Base-by-base conservation (phyloP, 2,888 invertebrate species). In the Drosophila prolongata region DNA sequence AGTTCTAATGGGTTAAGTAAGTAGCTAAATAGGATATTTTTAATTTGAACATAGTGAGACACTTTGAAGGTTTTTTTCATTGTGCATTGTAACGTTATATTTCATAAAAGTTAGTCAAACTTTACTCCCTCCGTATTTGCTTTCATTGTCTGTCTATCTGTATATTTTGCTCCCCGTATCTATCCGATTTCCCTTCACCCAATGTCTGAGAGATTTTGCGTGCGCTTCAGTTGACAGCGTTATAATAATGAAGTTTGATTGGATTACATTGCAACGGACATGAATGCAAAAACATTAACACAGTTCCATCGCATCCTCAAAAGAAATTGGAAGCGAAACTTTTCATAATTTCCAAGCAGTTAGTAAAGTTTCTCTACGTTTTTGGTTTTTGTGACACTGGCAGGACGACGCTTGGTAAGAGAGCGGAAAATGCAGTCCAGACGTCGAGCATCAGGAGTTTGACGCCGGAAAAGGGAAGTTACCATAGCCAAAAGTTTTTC, bases 201-300 rank as follows among this genome's bases (percentile, higher is more conserved):
- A 40, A n/a, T 38, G 68, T 49, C 59, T 65, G 56, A 35, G 35
- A 59, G 67, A 73, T 75, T 75, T 60, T 83, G 82, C 83, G 58
- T 83, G 57, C 77, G 75, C 71, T 75, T 83, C 79, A 83, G 83
- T 80, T 86, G 87, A 83, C 66, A 73, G 77, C 83, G 79, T 86
- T 86, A 80, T 83, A 79, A 86, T 84, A 80, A 86, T 84, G 80
- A 76, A 84, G 83, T 84, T 84, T 84, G 83, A 84, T 84, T 84
- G 83, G 83, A 86, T 84, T 84, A 84, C 80, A 86, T 83, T 78
- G 86, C 82, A 85, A 62, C 80, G 82, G 76, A 78, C 86, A 80
- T 70, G 83, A 83, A 86, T 83, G 86, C 80, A 80, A 85, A 73
- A 84, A 77, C 77, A 79, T 83, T 80, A 84, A 86, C 83, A 86